Conservation (phyloP, 2,797 vertebrate genomes). For the Silurus lanzhouensis region DNA sequence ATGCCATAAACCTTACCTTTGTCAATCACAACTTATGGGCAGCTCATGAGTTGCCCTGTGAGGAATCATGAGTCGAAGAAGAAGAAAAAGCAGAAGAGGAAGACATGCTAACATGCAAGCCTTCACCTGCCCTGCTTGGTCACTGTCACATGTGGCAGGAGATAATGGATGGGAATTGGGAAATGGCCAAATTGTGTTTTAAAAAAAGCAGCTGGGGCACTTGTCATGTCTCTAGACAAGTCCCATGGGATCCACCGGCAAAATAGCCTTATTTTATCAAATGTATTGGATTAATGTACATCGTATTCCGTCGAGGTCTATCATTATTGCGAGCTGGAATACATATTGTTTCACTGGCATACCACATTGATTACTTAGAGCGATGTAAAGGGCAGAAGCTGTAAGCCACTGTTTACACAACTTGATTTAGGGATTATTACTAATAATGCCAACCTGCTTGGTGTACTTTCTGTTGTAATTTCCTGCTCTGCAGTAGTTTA, state of each 20-base stretch:
- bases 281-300: not conserved
- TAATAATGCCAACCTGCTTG: not conserved
- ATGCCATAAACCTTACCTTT: not conserved
- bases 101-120: not conserved
- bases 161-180: not conserved
- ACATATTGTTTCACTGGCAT: not conserved
- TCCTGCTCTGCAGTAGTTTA: not conserved
- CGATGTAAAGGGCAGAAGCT: not conserved
- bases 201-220: slow-evolving; percentile 7
- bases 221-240: not conserved
- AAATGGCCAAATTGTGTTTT: not conserved
- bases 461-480: not conserved
- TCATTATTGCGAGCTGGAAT: not conserved
- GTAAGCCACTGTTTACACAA: not conserved
- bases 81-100: not conserved
- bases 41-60: not conserved
- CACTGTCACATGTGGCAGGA: not conserved
- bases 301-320: not conserved
- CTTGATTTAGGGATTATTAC: not conserved
- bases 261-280: not conserved
- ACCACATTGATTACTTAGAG: not conserved
- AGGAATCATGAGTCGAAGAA: not conserved
- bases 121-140: not conserved
- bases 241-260: not conserved
- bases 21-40: not conserved